Conservation (phyloP, 2,113 vertebrate genomes). For the Chionodraco myersi region DNA sequence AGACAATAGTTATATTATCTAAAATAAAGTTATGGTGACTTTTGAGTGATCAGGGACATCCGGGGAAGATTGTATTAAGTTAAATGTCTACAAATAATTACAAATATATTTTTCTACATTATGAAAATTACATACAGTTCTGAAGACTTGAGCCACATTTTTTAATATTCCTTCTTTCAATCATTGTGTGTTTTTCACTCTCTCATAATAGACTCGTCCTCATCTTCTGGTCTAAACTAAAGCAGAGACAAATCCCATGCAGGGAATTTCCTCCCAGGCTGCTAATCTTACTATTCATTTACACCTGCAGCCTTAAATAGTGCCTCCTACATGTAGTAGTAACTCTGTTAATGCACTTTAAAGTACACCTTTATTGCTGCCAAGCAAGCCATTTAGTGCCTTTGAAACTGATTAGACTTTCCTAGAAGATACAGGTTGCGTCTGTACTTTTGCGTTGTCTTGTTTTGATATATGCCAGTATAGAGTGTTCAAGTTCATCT, state of each 20-base stretch:
- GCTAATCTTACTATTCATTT: conserved; percentile 45
- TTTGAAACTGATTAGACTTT: too few species aligned
- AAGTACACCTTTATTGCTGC: not conserved
- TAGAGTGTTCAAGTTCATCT: too few species aligned
- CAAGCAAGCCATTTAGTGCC: not conserved
- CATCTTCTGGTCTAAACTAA: conserved; percentile 43
- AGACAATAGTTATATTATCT: not conserved
- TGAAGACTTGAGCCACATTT: too few species aligned
- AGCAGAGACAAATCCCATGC: conserved; percentile 37
- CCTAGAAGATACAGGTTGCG: too few species aligned
- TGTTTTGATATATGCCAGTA: too few species aligned
- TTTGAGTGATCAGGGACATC: too few species aligned
- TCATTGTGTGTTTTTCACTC: conserved; percentile 17
- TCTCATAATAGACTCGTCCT: conserved; percentile 43
- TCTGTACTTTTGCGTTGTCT: too few species aligned
- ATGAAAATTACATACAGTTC: too few species aligned
- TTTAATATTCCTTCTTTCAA: not conserved
- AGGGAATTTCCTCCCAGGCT: conserved; percentile 44
- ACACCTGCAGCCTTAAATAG: conserved; percentile 50
- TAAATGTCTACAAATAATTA: too few species aligned
- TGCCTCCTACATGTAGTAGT: not conserved
- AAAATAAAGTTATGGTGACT: not conserved
- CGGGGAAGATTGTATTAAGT: too few species aligned
- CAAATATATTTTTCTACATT: too few species aligned
- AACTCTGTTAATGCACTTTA: not conserved